A percentile compares a stretch with the other conserved stretches of the same genome.
Conservation (phyloP, 2,888 invertebrate genomes). For the Drosophila phalerata region DNA sequence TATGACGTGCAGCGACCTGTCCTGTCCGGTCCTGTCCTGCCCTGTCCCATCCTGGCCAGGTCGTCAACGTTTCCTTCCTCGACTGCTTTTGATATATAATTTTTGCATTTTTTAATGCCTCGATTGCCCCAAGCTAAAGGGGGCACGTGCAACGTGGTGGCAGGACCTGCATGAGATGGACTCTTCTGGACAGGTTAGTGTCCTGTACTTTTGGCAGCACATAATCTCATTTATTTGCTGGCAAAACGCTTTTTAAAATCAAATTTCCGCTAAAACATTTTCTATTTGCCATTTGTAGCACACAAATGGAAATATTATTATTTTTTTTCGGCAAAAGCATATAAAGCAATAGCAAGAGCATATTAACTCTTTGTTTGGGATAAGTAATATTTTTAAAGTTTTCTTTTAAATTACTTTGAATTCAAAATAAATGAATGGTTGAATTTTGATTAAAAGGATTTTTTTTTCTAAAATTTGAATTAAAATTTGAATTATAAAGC, state of each 20-base stretch:
- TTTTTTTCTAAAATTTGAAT: too few species aligned
- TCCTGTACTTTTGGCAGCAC: slow-evolving; percentile 77
- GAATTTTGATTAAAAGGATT: too few species aligned
- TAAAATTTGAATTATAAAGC: too few species aligned
- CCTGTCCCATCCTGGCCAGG: slow-evolving; percentile 33
- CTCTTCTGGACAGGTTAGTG: slow-evolving; percentile 56
- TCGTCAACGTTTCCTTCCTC: slow-evolving; percentile 48
- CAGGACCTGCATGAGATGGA: slow-evolving; percentile 9
- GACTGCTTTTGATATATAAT: slow-evolving; percentile 81
- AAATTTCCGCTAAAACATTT: slow-evolving; percentile 83
- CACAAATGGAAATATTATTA: slow-evolving; percentile 51
- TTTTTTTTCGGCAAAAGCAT: slow-evolving; percentile 6
- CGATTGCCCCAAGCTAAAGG: slow-evolving; percentile 68
- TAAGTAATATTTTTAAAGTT: slow-evolving; percentile 16
- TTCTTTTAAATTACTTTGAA: too few species aligned
- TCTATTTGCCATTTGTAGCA: slow-evolving; percentile 70
- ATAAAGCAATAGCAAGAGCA: slow-evolving; percentile 4
- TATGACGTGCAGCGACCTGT: slow-evolving; percentile 74
- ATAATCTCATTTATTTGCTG: slow-evolving; percentile 84
- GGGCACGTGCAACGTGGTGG: neutral
- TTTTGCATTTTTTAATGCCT: slow-evolving; percentile 81
- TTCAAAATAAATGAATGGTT: too few species aligned
- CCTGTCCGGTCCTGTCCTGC: slow-evolving; percentile 37
- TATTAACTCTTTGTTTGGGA: slow-evolving; percentile 10
- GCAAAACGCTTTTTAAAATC: slow-evolving; percentile 84